phyloP scores from a whole-genome alignment of 64 coral and sea anemone species.

The Montipora efflorescens region DNA sequence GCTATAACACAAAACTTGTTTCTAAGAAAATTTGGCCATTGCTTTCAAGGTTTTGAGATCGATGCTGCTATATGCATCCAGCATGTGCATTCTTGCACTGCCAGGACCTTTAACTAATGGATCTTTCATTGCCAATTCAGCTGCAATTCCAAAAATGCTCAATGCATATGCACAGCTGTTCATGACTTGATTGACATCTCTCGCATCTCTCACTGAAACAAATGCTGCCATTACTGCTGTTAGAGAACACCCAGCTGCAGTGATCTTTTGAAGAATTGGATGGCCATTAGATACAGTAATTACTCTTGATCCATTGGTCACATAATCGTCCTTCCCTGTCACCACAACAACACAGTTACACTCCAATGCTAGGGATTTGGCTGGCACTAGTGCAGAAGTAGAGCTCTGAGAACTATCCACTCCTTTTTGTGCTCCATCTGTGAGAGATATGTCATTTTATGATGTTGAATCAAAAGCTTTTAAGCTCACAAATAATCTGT shows the following conservation, averaged over 20 bases:
- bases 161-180: constrained; percentile 52
- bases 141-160: constrained; percentile 63
- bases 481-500: too few species aligned
- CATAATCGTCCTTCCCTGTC: constrained; percentile 18
- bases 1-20: neutral
- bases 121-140: constrained; percentile 40
- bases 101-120: constrained; percentile 33
- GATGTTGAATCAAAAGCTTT: too few species aligned
- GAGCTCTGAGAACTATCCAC: constrained; percentile 59
- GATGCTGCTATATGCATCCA: constrained; percentile 51
- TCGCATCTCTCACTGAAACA: constrained; percentile 48
- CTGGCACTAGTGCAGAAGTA: constrained; percentile 6
- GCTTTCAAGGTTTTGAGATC: constrained; percentile 1
- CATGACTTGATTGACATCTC: constrained; percentile 38
- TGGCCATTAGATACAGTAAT: constrained; percentile 45
- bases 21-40: constrained; percentile 53
- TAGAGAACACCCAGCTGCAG: constrained; percentile 46
- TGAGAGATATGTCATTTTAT: neutral
- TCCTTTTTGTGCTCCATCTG: constrained; percentile 53
- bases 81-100: constrained; percentile 59
- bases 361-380: constrained; percentile 5
- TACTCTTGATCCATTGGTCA: constrained; percentile 28
- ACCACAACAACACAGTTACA: constrained; percentile 40
- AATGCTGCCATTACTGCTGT: constrained; percentile 37
- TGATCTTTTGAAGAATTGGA: constrained; percentile 45